Evolutionary conservation across 1,140 invertebrate genomes (phyloP).

Genomic region (Hetaerina americana): DNA sequence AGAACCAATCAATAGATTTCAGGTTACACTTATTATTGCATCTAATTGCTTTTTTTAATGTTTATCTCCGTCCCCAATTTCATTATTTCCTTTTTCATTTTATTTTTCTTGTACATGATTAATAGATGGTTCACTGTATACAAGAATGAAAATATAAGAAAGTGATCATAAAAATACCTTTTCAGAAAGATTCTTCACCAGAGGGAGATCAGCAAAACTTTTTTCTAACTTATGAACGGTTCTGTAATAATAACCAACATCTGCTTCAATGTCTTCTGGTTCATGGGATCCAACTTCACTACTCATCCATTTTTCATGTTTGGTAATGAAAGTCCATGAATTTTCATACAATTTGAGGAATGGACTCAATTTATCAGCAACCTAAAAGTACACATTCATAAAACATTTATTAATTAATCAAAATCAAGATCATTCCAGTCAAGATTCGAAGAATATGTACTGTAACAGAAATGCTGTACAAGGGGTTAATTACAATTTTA

Average conservation of each 20-base stretch:
- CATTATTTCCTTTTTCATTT: no score
- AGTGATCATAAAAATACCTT: no score
- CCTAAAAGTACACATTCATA: constrained; percentile 18
- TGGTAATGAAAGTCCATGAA: constrained; percentile 70
- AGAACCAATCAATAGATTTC: no score
- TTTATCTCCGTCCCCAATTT: no score
- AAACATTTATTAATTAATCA: not conserved
- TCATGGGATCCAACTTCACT: constrained; percentile 71
- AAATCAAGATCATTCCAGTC: not conserved
- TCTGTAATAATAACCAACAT: constrained; percentile 66
- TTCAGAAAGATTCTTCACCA: constrained; percentile 32
- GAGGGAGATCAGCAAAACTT: constrained; percentile 55
- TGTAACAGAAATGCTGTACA: no score
- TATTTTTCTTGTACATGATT: no score
- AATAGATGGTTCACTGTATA: no score
- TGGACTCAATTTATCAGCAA: constrained; percentile 58
- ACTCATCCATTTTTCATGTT: constrained; percentile 70
- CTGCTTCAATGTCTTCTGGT: constrained; percentile 77
- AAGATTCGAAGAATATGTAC: no score
- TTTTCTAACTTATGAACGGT: constrained; percentile 82
- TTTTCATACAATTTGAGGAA: constrained; percentile 84
- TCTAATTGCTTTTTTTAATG: no score
- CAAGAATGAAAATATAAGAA: no score
- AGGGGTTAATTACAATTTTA: no score
- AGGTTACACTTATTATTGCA: no score